phyloP scores from a whole-genome alignment of 2,113 vertebrate species.

The Leucopsar rothschildi region DNA sequence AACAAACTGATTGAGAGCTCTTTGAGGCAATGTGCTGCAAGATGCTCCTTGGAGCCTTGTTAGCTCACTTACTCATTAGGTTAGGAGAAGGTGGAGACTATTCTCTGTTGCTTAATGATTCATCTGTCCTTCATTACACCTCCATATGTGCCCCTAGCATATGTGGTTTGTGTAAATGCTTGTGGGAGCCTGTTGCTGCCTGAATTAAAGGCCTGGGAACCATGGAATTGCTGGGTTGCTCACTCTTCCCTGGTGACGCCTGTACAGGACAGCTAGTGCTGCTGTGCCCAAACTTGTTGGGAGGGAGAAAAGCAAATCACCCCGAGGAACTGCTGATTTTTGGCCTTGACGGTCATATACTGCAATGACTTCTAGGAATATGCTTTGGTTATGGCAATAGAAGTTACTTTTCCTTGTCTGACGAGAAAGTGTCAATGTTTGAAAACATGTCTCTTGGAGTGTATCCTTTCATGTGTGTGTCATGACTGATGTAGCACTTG shows the following conservation, averaged over 20 bases:
- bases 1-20: background rate
- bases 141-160: background rate
- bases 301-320: background rate
- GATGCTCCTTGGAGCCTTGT: background rate
- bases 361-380: background rate
- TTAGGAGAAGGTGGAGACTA: background rate
- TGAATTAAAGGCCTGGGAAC: fast-evolving
- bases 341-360: background rate
- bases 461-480: background rate
- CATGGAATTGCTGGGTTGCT: background rate
- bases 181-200: background rate
- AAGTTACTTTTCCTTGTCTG: background rate
- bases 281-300: background rate
- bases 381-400: background rate
- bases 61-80: background rate
- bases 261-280: fast-evolving
- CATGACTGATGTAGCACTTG: background rate
- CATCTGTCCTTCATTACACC: background rate
- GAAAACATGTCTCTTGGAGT: background rate
- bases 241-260: fast-evolving
- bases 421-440: background rate
- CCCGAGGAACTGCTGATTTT: background rate
- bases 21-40: background rate
- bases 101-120: background rate
- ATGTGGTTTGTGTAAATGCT: background rate